Evolutionary conservation across 2,113 vertebrate species (phyloP), one percentile per base, ranked within the genome.

Genomic region (Alligator mississippiensis): DNA sequence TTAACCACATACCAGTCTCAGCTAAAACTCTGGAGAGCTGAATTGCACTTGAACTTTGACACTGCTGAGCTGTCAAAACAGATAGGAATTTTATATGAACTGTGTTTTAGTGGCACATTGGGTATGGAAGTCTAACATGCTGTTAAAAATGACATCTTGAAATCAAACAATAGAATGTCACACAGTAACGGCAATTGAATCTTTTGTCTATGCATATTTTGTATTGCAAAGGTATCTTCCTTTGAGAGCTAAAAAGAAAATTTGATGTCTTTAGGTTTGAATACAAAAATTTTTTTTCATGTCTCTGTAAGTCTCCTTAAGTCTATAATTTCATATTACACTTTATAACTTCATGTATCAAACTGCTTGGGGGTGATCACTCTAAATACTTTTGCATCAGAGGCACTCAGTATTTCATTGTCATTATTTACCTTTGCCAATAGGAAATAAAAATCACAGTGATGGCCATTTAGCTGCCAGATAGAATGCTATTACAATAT

Each of bases 221-320:
- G 15, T 59, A 61, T 58, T 63, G 21, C 34, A 86, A 61, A 68
- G 30, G 66, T 34, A 30, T 68, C 87, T 84, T 63, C 27, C 6
- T 15, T 54, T 58, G 17, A 59, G 28, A 77, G 81, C 16, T 81
- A 66, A 88, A 82, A 3, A 6, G 1, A 2, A 82, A 6, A 54
- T 27, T 74, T 72, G 11, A 77, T 77, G 74, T 21, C 13, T 88
- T 8, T 58, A 28, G 0, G 0, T 57, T 17, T 74, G 62, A 90
- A 76, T 63, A 88, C 6, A 66, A 92, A 94, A 72, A 89, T n/a
- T 4, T 22, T 81, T 60, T 28, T 93, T 78, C 82, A 55, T 78
- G 87, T 82, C 28, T 38, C 11, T 15, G 63, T 66, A 68, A 47
- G 47, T 7, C 8, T 88, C 90, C 82, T 57, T 57, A 93, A 94